Evolutionary conservation across 2,888 invertebrate genomes (phyloP), one percentile per base, ranked within the genome.

Genomic region (Tenthredo notha): DNA sequence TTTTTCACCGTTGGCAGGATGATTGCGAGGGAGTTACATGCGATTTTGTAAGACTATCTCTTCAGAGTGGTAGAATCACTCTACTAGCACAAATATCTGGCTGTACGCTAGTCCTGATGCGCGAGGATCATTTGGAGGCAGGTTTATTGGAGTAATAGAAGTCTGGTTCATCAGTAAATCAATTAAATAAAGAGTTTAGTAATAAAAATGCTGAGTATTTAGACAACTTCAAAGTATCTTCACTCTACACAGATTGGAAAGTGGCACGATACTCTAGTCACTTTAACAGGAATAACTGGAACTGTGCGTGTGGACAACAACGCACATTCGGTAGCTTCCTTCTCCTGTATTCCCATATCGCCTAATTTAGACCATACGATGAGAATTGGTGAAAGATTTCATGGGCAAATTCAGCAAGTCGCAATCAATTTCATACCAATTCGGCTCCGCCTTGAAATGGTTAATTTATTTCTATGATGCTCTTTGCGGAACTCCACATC

Each of bases 351-450:
- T 84, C 94, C 94, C 50, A 77, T 77, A 37, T 88, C 94, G 40
- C 91, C 92, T 10, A 92, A 94, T 88, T 92, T 94, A 6, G 92
- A 92, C 87, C 90, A 94, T 61, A 91, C 92, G 85, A 92, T 94
- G 88, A 90, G 88, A 85, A 89, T 95, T 4, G 95, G 95, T 9
- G 94, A 94, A 88, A 93, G 91, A 87, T 92, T 94, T 84, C 94
- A 93, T 50, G 95, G 95, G 1, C 94, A 94, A 89, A 91, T 95
- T 82, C 94, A 95, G 88, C 94, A 94, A 87, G 70, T 95, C 10
- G 91, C 93, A 50, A 88, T 95, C 21, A 95, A 95, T 89, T 95
- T 94, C 87, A 93, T 92, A 61, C 93, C 94, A 1, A 87, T 95
- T 58, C 90, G 90, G 84, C 90, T 94, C 87, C 89, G 90, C 37